Base-by-base conservation (phyloP, 1,140 invertebrate genomes). In the Thereuonema tuberculata region DNA sequence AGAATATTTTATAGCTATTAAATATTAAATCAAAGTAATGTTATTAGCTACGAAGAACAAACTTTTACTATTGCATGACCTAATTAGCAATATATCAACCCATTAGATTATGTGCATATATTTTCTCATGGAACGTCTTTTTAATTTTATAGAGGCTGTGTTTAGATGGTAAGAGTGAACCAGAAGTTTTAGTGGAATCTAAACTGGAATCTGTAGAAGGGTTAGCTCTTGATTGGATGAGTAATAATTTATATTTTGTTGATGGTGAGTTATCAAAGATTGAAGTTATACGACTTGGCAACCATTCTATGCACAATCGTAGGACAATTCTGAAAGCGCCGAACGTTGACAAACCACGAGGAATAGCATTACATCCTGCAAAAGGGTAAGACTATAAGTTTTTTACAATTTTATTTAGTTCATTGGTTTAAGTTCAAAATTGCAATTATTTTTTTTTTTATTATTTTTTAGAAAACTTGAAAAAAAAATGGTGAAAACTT, bases 151-250 rank as follows among this genome's bases (percentile, higher is more conserved):
- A 80, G 73, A 76, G 88, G 31, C 82, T 88, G 59, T 89, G 87
- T 69, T 80, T 90, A 50, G 81, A 85, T 65, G 84, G 84, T 1
- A 78, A 76, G 52, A 77, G 74, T 53, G 67, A 72, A 48, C 78
- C 81, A 21, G 84, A 89, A 74, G 79, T 84, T 37, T 70, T 91
- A 1, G 82, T 90, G 0, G 81, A 85, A 62, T 81, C 75, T 0
- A 81, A 85, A 66, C 73, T 93, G 37, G 80, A 82, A 31, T 89
- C 86, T 2, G 86, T 96, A 24, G 91, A 96, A 75, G 92, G 92
- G 12, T 86, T 96, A 81, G 85, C 89, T 0, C 80, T 89, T 29
- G 93, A 98, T 76, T 96, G 90, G 90, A 82, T 93, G n/a, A 86
- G 87, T 0, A 86, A 91, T 59, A 85, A 92, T 61, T 72, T 98